Evolutionary conservation across 2,888 invertebrate species (phyloP), one percentile per base, ranked within the genome.

Genomic region (Xestia xanthographa): DNA sequence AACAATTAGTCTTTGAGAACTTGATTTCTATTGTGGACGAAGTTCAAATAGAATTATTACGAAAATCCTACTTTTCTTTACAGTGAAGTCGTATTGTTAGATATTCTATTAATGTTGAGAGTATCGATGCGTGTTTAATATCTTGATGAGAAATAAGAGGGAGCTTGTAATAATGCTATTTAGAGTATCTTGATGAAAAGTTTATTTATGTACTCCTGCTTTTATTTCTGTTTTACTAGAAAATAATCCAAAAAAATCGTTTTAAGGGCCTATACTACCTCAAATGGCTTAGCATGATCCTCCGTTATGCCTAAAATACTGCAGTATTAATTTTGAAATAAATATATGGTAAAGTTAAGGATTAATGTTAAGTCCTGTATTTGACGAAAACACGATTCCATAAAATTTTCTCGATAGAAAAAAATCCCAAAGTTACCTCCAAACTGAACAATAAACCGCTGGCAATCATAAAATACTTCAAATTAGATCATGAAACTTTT

Each of bases 1-100:
- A 71, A 63, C 53, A 72, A 77, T 67, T 72, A 70, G 48, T 62
- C 41, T 78, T 79, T 82, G 68, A 50, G 48, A 63, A 58, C 50
- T 70, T 72, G 38, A 66, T 60, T 62, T 56, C 17, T 66, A 26
- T 63, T 58, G 26, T 67, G 29, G 20, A 29, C 11, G 6, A 66
- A 69, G 41, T 66, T 81, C 8, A 29, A 48, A 74, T 45, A 45
- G 8, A 66, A 68, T 62, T 22, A n/a, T 53, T 34, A 50, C 6
- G 34, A 20, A 53, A 66, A 48, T 45, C 9, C 0, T 65, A 50
- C 8, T 50, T 58, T 65, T 58, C 29, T 58, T 29, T n/a, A 41
- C 1, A 8, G 0, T 43, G 20, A 12, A 26, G 5, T 58, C n/a
- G 26, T 45, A 17, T 76, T 75, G 34, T 50, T 53, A 41, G 14